These are phyloP conservation scores for Halcyon senegalensis DNA, from an alignment of 2,113 vertebrate genomes.

Conservation along the genomic window DNA sequence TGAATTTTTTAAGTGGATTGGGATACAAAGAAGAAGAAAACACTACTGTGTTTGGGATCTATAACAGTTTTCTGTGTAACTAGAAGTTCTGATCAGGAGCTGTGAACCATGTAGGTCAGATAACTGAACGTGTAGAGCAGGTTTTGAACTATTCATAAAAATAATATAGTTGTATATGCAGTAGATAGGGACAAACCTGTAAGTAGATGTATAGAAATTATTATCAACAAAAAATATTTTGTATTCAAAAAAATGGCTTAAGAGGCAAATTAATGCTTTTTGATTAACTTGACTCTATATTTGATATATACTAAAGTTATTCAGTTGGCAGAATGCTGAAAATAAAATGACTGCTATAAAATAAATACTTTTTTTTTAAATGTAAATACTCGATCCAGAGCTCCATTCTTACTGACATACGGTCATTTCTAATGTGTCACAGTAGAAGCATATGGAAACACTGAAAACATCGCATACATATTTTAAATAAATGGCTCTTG, in stretches of 20 bases:
- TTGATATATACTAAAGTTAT: background rate
- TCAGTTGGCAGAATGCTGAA: background rate
- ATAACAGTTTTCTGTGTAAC: background rate
- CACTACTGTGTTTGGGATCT: background rate
- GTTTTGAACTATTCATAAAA: background rate
- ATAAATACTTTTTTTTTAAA: background rate
- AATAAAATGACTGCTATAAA: background rate
- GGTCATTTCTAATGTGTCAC: background rate
- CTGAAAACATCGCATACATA: background rate
- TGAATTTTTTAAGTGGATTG: background rate
- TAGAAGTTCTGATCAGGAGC: background rate
- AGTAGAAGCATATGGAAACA: background rate
- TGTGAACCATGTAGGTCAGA: background rate
- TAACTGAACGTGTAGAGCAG: background rate
- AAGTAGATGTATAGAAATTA: background rate
- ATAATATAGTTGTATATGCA: background rate
- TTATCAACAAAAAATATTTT: background rate
- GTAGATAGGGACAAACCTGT: background rate
- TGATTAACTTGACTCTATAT: background rate
- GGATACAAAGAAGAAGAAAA: background rate
- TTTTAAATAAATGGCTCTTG: background rate
- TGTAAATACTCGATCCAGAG: background rate
- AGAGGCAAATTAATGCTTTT: background rate
- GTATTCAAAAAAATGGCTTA: background rate
- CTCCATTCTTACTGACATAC: background rate